Base-by-base conservation (phyloP, 2,888 invertebrate genomes). In the Drosophila colorata region DNA sequence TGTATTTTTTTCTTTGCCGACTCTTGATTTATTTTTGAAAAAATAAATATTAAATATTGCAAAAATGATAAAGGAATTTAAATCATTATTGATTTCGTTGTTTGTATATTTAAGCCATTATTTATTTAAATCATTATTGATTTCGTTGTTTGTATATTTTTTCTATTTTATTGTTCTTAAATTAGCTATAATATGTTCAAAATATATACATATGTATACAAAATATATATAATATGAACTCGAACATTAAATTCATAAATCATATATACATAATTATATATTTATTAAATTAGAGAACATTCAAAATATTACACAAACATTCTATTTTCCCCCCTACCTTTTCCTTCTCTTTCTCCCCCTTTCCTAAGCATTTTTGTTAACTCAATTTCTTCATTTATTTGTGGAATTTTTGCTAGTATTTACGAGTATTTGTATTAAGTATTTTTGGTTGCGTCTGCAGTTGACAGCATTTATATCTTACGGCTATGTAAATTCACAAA, bases 401-500 rank as follows among this genome's bases (percentile, higher is more conserved):
- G 20, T 28, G 52, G 58, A 46, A 72, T 77, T 59, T 38, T 25
- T 8, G 23, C 44, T 35, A 47, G 28, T 61, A 66, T 71, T 76
- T 71, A 56, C 40, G 33, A 25, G 33, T 31, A 60, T 53, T 68
- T 47, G 52, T 41, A 59, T 59, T 70, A 49, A 52, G 71, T 71
- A 59, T 56, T 37, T 40, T 37, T 52, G 38, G 60, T 6, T 31
- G 55, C 61, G 37, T 46, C 72, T 76, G 77, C 58, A 59, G 56
- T 59, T 74, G 74, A 63, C 74, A 77, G 73, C 41, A 59, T 57
- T 72, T 63, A 77, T 57, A 60, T 55, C 48, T 60, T 63, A 64
- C 44, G 58, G 63, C 77, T 59, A 60, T 74, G 73, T 49, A 77
- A 74, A 77, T 72, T 72, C 56, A 41, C 37, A 64, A 74, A 74